Evolutionary conservation across 2,113 vertebrate genomes (phyloP).

Genomic region (Anseranas semipalmata): DNA sequence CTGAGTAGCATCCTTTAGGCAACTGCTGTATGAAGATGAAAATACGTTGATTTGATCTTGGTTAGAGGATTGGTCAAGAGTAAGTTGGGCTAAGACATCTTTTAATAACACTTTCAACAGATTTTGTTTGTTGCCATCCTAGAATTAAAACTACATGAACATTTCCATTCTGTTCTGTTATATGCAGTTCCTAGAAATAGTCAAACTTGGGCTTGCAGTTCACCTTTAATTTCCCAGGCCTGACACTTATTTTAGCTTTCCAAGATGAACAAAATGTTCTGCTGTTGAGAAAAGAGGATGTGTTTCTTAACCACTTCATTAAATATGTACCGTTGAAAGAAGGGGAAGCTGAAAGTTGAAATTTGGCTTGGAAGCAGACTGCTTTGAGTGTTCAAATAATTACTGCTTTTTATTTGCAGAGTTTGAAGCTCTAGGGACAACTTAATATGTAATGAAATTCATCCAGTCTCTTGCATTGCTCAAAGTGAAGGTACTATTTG

Average conservation of each 20-base stretch:
- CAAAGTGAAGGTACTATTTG: neutral
- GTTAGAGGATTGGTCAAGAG: neutral
- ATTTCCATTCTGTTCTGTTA: neutral
- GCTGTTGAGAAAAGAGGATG: constrained; percentile 17
- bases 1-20: neutral
- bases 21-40: neutral
- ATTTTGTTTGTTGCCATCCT: neutral
- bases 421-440: neutral
- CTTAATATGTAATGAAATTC: neutral
- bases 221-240: constrained; percentile 1
- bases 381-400: constrained; percentile 22
- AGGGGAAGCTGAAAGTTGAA: neutral
- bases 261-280: neutral
- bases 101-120: neutral
- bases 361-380: neutral
- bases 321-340: constrained; percentile 41
- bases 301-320: constrained; percentile 45
- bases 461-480: neutral
- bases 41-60: neutral
- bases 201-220: neutral
- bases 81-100: neutral
- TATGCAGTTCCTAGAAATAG: constrained; percentile 24
- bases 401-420: neutral
- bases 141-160: neutral
- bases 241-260: constrained; percentile 5